Evolutionary conservation across 2,113 vertebrate species (phyloP).

Genomic region (Archilochus colubris): DNA sequence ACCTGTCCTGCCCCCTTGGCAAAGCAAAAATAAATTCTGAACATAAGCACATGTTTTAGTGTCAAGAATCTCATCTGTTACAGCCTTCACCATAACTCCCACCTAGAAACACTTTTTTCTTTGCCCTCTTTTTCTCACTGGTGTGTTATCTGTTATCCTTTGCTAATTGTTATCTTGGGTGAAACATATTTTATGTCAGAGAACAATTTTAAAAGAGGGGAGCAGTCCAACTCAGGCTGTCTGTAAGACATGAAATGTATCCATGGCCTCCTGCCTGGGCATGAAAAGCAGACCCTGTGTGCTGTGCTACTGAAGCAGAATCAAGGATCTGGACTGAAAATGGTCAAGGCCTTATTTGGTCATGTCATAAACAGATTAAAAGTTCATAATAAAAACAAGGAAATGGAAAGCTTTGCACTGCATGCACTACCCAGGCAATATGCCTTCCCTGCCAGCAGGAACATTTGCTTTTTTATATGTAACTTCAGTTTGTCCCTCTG

Average conservation of each 20-base stretch:
- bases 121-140: neutral
- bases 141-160: accelerated
- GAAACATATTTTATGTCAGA: neutral
- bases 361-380: neutral
- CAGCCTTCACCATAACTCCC: neutral
- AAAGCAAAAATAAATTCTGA: neutral
- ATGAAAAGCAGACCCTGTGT: neutral
- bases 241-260: neutral
- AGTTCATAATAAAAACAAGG: neutral
- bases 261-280: neutral
- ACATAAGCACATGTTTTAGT: neutral
- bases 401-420: neutral
- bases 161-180: neutral
- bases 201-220: neutral
- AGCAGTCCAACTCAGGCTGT: neutral
- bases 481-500: neutral
- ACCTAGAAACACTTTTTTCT: neutral
- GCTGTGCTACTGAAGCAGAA: neutral
- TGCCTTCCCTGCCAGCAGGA: neutral
- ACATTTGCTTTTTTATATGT: neutral
- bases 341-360: neutral
- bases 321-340: neutral
- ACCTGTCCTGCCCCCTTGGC: neutral
- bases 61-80: neutral
- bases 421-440: neutral